A percentile compares a stretch with the other conserved stretches of the same genome.
Conservation (phyloP, 1,140 invertebrate genomes). For the Bombus pyrosoma region DNA sequence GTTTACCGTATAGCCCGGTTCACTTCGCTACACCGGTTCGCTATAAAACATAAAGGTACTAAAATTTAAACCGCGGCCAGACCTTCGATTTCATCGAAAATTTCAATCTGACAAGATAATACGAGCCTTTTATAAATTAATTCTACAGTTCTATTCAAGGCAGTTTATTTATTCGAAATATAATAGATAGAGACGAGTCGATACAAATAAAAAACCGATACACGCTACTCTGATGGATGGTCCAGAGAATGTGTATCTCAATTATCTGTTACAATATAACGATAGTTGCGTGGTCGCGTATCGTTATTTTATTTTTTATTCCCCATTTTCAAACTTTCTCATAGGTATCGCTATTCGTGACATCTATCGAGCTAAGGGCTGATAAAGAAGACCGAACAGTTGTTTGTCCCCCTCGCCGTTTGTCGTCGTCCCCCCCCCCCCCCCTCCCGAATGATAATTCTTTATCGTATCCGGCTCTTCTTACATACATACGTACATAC, state of each 20-base stretch:
- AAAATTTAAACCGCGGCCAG: background rate
- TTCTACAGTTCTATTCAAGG: background rate
- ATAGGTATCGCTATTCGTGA: constrained; percentile 52
- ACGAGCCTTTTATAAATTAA: background rate
- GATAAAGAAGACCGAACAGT: constrained; percentile 59
- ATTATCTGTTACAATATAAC: background rate
- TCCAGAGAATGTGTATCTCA: too few species aligned
- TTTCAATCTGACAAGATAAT: background rate
- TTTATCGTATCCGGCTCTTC: constrained; percentile 80
- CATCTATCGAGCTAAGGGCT: constrained; percentile 54
- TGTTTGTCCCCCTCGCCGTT: constrained; percentile 54
- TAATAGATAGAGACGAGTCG: background rate
- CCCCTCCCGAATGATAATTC: constrained; percentile 69
- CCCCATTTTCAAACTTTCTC: constrained; percentile 44
- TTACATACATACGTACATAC: constrained; percentile 69
- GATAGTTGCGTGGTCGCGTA: too few species aligned
- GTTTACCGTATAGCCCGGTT: background rate
- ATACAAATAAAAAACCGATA: background rate
- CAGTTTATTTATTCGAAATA: background rate
- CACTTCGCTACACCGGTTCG: background rate
- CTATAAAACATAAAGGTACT: background rate
- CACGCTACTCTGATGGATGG: too few species aligned
- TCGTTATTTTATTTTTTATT: background rate
- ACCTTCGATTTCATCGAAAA: background rate
- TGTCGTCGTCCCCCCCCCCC: constrained; percentile 42